A percentile compares a stretch with the other conserved stretches of the same genome.
Conservation (phyloP, 2,888 invertebrate genomes). For the Conus canariensis region DNA sequence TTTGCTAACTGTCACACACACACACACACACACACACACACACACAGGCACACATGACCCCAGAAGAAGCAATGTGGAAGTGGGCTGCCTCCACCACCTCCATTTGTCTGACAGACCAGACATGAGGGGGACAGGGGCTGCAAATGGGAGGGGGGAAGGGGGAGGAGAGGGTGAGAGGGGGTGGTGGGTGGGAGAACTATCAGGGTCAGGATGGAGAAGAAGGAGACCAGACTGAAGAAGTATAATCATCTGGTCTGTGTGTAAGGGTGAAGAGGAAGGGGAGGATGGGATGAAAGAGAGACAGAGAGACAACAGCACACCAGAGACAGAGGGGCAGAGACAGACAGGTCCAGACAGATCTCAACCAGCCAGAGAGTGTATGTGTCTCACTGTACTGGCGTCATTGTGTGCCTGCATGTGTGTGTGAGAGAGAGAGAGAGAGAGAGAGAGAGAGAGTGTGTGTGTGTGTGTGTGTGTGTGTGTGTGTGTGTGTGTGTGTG, state of each 20-base stretch:
- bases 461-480: constrained; percentile 10
- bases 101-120: neutral
- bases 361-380: neutral
- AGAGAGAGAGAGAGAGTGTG: neutral
- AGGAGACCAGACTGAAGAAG: no score
- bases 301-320: neutral
- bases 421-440: neutral
- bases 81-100: no score
- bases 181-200: neutral
- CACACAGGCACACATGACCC: no score
- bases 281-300: neutral
- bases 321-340: neutral
- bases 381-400: neutral
- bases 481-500: constrained; percentile 20
- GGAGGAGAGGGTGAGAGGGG: neutral
- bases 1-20: neutral
- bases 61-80: no score
- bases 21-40: neutral
- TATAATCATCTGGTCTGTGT: no score
- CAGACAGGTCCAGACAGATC: neutral
- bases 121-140: neutral
- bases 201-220: neutral
- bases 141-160: neutral
- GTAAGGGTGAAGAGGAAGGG: neutral
- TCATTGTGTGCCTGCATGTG: neutral